These are phyloP conservation scores for Acleris holmiana DNA, from an alignment of 2,888 invertebrate genomes.

Conservation along the genomic window DNA sequence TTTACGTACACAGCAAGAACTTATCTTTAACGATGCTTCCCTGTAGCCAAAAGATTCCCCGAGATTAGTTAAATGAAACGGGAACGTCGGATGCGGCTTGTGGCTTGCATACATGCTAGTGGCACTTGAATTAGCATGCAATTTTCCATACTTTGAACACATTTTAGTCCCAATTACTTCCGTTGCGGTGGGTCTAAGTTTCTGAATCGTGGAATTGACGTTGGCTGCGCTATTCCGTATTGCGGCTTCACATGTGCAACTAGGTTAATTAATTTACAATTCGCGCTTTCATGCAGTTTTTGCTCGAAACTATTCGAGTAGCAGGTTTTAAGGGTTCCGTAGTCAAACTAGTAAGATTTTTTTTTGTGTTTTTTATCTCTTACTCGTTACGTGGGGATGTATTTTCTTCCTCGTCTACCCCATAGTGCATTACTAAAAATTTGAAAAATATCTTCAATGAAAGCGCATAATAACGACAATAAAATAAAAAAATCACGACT, in stretches of 20 bases:
- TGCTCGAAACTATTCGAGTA: too few relatives aligned
- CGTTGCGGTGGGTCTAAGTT: slow-evolving; percentile 38
- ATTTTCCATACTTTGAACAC: slow-evolving; percentile 71
- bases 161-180: slow-evolving; percentile 51
- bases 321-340: too few relatives aligned
- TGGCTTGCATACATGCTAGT: slow-evolving; percentile 49
- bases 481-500: too few relatives aligned
- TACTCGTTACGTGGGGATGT: too few relatives aligned
- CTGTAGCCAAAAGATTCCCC: slow-evolving; percentile 54
- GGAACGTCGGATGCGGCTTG: slow-evolving; percentile 50
- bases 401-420: too few relatives aligned
- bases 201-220: slow-evolving; percentile 32
- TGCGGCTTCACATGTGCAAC: slow-evolving; percentile 41
- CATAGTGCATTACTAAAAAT: too few relatives aligned
- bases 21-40: slow-evolving; percentile 44
- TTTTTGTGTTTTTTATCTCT: too few relatives aligned
- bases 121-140: slow-evolving; percentile 71
- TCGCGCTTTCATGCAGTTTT: neutral
- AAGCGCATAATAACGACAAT: too few relatives aligned
- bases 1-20: slow-evolving; percentile 26
- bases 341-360: too few relatives aligned
- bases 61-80: slow-evolving; percentile 65
- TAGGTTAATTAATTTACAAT: slow-evolving; percentile 42
- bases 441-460: too few relatives aligned
- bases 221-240: slow-evolving; percentile 21